These are phyloP conservation scores for Amphiprion percula DNA, from an alignment of 2,113 vertebrate genomes.

Conservation along the genomic window DNA sequence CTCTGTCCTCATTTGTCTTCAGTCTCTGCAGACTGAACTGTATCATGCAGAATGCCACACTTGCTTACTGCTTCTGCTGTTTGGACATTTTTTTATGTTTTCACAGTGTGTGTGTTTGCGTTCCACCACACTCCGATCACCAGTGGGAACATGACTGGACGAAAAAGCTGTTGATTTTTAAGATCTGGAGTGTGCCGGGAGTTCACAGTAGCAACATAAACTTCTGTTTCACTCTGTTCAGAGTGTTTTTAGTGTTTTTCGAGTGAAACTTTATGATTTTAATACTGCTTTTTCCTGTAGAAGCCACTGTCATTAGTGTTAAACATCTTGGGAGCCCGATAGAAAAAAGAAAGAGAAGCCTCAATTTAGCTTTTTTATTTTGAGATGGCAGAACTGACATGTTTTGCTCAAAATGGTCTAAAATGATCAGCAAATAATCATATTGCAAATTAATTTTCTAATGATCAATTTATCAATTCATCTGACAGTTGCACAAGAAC, in stretches of 20 bases:
- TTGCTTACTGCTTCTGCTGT: conserved; percentile 13
- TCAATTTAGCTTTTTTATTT: not conserved
- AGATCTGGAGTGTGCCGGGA: not conserved
- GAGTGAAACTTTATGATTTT: not conserved
- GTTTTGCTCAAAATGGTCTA: not conserved
- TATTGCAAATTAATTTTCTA: not conserved
- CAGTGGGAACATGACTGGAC: conserved; percentile 11
- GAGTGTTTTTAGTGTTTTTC: not conserved
- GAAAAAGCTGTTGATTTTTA: conserved; percentile 25
- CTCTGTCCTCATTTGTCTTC: not conserved
- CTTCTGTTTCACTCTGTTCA: not conserved
- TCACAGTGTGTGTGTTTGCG: conserved; percentile 24
- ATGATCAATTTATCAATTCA: not conserved
- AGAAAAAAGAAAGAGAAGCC: no score
- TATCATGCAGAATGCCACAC: not conserved
- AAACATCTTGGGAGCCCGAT: not conserved
- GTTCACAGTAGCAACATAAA: conserved; percentile 13
- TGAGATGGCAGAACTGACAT: not conserved
- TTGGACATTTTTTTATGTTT: conserved; percentile 13
- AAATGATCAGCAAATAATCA: not conserved
- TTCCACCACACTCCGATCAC: conserved; percentile 27
- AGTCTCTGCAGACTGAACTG: not conserved
- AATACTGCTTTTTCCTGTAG: not conserved
- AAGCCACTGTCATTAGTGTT: not conserved
- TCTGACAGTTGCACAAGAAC: not conserved